phyloP scores from a whole-genome alignment of 1,140 invertebrate genomes.

The Coenobita brevimanus region DNA sequence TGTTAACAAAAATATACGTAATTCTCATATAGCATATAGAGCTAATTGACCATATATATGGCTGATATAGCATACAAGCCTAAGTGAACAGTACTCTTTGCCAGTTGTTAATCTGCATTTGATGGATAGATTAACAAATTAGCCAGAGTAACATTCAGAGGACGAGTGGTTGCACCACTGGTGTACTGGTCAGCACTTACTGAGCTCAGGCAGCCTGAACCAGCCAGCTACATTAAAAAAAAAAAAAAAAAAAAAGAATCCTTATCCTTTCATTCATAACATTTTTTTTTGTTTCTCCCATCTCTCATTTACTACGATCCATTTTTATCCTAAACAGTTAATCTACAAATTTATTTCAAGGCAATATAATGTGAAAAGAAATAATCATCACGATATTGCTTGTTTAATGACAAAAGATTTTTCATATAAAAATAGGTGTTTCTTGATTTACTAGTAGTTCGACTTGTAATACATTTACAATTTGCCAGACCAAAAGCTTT shows the following conservation, averaged over 20 bases:
- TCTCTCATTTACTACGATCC: slow-evolving; percentile 2
- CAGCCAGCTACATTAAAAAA: slow-evolving; percentile 1
- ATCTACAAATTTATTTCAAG: too few species aligned
- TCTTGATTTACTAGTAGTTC: too few species aligned
- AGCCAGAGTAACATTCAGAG: not conserved
- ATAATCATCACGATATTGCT: too few species aligned
- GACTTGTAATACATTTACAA: too few species aligned
- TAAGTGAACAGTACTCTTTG: not conserved
- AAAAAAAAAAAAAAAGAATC: too few species aligned
- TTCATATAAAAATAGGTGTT: not conserved
- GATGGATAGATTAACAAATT: not conserved
- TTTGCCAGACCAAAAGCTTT: too few species aligned
- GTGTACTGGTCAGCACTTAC: not conserved
- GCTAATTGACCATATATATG: too few species aligned
- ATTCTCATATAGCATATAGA: too few species aligned
- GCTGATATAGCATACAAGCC: not conserved
- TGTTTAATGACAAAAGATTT: too few species aligned
- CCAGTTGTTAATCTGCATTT: not conserved
- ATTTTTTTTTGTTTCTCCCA: not conserved
- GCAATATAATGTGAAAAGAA: too few species aligned
- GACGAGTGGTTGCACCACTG: not conserved
- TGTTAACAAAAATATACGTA: too few species aligned
- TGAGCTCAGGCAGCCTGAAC: not conserved
- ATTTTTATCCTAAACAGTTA: not conserved
- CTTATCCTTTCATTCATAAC: not conserved